Percentiles rank a stretch among this genome's conserved stretches.
phyloP scores from a whole-genome alignment of 2,888 invertebrate species.

The Ashinkailepas kermadecensis region DNA sequence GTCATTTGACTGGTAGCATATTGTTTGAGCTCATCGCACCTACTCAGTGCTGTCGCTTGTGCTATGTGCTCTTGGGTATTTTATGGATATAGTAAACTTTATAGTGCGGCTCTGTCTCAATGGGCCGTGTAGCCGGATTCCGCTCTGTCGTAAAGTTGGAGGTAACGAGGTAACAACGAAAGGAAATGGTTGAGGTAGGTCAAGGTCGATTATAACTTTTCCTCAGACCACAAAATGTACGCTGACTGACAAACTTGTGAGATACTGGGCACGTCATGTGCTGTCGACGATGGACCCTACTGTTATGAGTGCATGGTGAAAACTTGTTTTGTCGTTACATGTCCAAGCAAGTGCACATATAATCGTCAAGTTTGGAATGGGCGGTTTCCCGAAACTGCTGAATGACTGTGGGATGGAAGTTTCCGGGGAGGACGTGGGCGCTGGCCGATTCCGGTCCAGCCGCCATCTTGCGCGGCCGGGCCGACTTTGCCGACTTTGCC shows the following conservation, averaged over 20 bases:
- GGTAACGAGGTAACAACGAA: conserved; percentile 22
- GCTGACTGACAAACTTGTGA: not conserved
- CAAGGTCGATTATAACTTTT: conserved; percentile 1
- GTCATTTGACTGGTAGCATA: no score
- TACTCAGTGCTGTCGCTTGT: not conserved
- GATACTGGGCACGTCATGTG: no score
- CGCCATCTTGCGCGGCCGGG: not conserved
- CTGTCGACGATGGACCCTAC: no score
- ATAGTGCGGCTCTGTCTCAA: not conserved
- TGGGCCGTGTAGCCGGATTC: not conserved
- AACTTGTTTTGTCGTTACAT: no score
- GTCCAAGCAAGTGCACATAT: no score
- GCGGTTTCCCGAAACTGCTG: no score
- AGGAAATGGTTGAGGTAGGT: conserved; percentile 12
- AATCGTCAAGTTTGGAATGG: no score
- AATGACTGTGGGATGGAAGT: not conserved
- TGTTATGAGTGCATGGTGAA: no score
- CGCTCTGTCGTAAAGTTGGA: conserved; percentile 7
- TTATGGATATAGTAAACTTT: conserved; percentile 20
- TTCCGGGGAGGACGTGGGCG: not conserved
- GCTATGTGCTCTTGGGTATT: conserved; percentile 9
- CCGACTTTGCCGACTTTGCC: conserved; percentile 14
- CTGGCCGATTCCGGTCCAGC: not conserved
- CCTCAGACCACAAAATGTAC: not conserved
- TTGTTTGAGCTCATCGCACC: not conserved